Percentiles rank a stretch among this genome's conserved stretches.
Evolutionary conservation across 2,797 vertebrate species (phyloP).

Genomic region (Otolemur crassicaudatus): DNA sequence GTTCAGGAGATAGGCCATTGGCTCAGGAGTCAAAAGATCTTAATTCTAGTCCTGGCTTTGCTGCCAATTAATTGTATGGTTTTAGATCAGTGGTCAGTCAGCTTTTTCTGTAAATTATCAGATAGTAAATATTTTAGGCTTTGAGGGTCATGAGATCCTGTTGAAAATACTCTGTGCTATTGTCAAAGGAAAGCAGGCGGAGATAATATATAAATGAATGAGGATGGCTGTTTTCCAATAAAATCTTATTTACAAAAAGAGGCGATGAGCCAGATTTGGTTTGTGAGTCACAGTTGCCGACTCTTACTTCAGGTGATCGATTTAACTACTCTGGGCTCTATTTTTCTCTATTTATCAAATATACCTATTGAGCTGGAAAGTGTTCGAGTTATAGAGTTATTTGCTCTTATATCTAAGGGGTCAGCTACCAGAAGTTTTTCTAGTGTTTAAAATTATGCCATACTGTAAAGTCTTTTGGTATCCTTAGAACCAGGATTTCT

Average conservation of each 20-base stretch:
- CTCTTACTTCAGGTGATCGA: neutral
- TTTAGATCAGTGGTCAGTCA: neutral
- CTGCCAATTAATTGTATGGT: neutral
- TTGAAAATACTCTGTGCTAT: neutral
- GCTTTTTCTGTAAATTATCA: neutral
- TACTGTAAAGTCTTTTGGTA: neutral
- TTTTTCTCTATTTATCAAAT: slow-evolving; percentile 17
- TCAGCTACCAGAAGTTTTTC: neutral
- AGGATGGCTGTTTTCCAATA: neutral
- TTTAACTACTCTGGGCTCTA: neutral
- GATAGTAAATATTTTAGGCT: neutral
- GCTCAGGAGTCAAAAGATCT: neutral
- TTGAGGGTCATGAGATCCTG: neutral
- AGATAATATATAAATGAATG: neutral
- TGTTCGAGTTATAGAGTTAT: neutral
- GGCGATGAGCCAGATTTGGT: neutral
- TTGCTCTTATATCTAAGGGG: neutral
- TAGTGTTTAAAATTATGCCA: neutral
- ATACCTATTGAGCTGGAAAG: neutral
- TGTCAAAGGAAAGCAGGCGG: neutral
- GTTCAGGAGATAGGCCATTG: neutral
- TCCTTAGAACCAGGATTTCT: neutral
- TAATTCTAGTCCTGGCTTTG: neutral
- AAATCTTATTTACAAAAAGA: neutral
- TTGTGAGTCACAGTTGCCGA: neutral